These are phyloP conservation scores for Cephalotes varians DNA, from an alignment of 2,888 invertebrate genomes.

Conservation along the genomic window DNA sequence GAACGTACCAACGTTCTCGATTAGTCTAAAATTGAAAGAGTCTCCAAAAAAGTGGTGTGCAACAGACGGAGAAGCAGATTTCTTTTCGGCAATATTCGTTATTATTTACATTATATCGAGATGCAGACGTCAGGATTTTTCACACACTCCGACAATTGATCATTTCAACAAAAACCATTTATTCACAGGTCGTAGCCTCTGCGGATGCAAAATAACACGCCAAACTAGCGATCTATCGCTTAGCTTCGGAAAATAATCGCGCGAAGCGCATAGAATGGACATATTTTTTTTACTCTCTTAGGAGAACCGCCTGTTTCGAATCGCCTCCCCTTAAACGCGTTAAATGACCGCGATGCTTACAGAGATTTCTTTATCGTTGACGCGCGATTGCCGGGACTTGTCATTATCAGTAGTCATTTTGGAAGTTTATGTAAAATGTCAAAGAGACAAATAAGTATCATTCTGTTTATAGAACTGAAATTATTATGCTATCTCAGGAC, in stretches of 20 bases:
- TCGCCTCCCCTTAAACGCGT: conserved; percentile 35
- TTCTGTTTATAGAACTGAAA: conserved; percentile 16
- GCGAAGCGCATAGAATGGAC: conserved; percentile 54
- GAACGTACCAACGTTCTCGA: neutral
- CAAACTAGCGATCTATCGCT: conserved; percentile 61
- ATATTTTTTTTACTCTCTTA: conserved; percentile 3
- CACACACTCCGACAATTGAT: conserved; percentile 52
- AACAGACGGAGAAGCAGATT: conserved; percentile 38
- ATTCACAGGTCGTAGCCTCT: conserved; percentile 67
- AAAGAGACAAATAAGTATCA: neutral
- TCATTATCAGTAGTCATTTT: conserved; percentile 27
- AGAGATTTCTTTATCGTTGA: neutral
- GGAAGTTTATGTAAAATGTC: conserved; percentile 36
- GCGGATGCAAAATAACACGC: conserved; percentile 53
- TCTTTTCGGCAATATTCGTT: conserved; percentile 50
- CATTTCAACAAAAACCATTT: conserved; percentile 61
- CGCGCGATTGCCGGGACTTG: neutral
- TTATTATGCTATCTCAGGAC: neutral
- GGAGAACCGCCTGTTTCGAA: conserved; percentile 54
- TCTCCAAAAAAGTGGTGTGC: conserved; percentile 13
- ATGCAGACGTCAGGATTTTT: conserved; percentile 45
- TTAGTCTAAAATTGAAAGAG: neutral
- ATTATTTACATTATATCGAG: conserved; percentile 54
- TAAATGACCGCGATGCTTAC: conserved; percentile 24
- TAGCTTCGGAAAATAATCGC: conserved; percentile 67